Evolutionary conservation across 2,888 invertebrate genomes (phyloP).

Genomic region (Sisyra nigra): DNA sequence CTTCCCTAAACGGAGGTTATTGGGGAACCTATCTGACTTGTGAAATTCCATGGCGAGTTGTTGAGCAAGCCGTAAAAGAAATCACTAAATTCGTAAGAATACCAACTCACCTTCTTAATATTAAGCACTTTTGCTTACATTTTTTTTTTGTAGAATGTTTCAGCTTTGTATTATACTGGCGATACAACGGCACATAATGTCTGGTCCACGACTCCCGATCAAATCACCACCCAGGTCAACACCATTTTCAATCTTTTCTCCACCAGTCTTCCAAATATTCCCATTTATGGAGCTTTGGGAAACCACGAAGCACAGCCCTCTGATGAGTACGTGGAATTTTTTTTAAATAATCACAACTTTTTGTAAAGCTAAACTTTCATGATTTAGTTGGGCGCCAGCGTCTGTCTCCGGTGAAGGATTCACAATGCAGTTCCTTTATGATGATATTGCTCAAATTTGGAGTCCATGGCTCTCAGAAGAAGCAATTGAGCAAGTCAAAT

Average conservation of each 20-base stretch:
- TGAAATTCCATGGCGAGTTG: too few relatives aligned
- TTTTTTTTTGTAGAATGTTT: too few relatives aligned
- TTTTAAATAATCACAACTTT: too few relatives aligned
- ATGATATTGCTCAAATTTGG: constrained; percentile 53
- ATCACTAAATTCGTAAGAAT: background rate
- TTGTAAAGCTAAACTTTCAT: too few relatives aligned
- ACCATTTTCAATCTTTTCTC: constrained; percentile 34
- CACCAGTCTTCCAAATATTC: constrained; percentile 39
- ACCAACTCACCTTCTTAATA: background rate
- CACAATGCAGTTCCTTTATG: constrained; percentile 60
- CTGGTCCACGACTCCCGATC: constrained; percentile 62
- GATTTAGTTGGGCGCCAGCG: constrained; percentile 1
- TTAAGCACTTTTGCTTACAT: too few relatives aligned
- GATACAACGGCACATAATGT: constrained; percentile 75
- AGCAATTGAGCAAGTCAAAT: constrained; percentile 38
- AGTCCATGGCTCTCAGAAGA: constrained; percentile 46
- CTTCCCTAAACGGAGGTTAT: too few relatives aligned
- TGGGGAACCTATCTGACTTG: too few relatives aligned
- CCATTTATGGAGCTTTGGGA: constrained; percentile 54
- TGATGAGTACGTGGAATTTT: constrained; percentile 43
- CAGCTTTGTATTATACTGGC: constrained; percentile 38
- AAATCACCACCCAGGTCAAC: constrained; percentile 41
- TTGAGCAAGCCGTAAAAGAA: too few relatives aligned
- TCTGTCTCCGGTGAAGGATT: constrained; percentile 16
- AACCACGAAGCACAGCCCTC: constrained; percentile 74